Evolutionary conservation across 1,140 invertebrate species (phyloP).

Genomic region (Galleria mellonella): DNA sequence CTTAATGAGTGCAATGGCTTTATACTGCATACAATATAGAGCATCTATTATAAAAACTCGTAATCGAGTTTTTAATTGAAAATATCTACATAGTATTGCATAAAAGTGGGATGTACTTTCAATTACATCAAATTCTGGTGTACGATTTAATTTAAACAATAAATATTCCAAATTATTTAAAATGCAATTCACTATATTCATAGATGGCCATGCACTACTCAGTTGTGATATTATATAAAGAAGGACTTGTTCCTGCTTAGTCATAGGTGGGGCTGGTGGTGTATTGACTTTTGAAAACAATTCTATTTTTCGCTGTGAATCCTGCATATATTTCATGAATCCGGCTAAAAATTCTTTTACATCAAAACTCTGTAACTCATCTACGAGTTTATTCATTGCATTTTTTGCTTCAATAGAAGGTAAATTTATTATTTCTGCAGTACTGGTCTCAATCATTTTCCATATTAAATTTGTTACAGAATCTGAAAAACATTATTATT

Average conservation of each 20-base stretch:
- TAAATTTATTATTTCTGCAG: conserved; percentile 28
- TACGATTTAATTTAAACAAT: conserved; percentile 50
- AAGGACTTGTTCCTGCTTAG: conserved; percentile 52
- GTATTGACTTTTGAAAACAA: conserved; percentile 34
- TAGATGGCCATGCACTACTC: conserved; percentile 7
- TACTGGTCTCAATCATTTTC: conserved; percentile 33
- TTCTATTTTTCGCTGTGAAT: conserved; percentile 44
- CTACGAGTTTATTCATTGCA: conserved; percentile 35
- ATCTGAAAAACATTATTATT: conserved; percentile 35
- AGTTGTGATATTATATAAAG: conserved; percentile 44
- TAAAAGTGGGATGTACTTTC: conserved; percentile 62
- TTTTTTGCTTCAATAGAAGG: conserved; percentile 21
- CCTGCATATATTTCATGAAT: conserved; percentile 44
- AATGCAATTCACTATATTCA: conserved; percentile 24
- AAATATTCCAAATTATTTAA: conserved; percentile 52
- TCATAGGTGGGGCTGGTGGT: conserved; percentile 44
- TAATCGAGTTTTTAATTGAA: conserved; percentile 43
- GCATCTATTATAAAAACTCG: conserved; percentile 61
- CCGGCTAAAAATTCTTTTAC: conserved; percentile 35
- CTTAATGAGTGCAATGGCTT: conserved; percentile 48
- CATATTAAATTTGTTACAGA: conserved; percentile 21
- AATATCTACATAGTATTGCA: conserved; percentile 53
- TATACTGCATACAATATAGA: conserved; percentile 65
- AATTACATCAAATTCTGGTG: conserved; percentile 43
- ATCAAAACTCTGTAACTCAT: conserved; percentile 26